Percentiles rank a stretch among this genome's conserved stretches.
Conservation (phyloP, 2,888 invertebrate genomes). For the Trachelus iudaicus region DNA sequence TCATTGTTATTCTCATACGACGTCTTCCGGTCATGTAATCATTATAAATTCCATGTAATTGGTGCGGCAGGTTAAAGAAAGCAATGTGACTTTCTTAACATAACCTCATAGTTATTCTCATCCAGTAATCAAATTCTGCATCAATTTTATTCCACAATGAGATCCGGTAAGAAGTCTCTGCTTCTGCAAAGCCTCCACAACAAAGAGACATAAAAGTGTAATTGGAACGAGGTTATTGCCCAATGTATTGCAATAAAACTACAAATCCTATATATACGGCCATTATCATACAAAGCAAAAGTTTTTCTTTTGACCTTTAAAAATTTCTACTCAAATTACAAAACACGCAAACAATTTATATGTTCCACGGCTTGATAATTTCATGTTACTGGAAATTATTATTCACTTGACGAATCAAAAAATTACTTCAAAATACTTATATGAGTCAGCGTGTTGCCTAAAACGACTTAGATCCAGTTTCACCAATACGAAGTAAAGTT, state of each 20-base stretch:
- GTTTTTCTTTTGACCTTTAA: too few species aligned
- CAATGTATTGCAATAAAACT: too few species aligned
- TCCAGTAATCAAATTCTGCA: background rate
- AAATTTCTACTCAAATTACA: too few species aligned
- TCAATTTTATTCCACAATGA: background rate
- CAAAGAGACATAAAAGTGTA: background rate
- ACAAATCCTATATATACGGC: too few species aligned
- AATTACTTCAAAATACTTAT: background rate
- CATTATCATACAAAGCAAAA: too few species aligned
- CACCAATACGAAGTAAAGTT: too few species aligned
- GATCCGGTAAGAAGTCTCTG: background rate
- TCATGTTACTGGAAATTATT: background rate
- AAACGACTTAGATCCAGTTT: too few species aligned
- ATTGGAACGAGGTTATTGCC: background rate
- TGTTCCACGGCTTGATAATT: background rate
- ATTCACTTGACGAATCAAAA: background rate
- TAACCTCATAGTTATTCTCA: background rate
- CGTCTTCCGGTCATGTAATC: background rate
- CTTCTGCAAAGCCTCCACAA: background rate
- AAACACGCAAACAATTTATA: background rate
- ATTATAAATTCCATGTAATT: slow-evolving; percentile 4
- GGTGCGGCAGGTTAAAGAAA: background rate
- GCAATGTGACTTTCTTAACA: background rate
- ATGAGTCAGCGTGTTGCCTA: too few species aligned
- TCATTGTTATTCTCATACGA: background rate